phyloP scores from a whole-genome alignment of 2,113 vertebrate genomes.

The Prietella phreatophila region DNA sequence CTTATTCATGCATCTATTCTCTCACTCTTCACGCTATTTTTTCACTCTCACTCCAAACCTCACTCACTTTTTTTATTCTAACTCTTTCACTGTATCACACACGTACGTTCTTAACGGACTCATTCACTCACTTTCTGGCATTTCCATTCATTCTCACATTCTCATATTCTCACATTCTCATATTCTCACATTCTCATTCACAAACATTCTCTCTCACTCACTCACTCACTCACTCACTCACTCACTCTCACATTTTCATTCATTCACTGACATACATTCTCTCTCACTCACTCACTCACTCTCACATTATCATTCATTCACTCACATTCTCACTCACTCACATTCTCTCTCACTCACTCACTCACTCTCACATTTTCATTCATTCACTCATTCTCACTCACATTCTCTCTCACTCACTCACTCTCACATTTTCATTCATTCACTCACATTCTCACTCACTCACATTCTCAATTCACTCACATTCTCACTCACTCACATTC shows the following conservation, averaged over 20 bases:
- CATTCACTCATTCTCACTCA: too few relatives aligned
- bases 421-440: background rate
- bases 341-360: background rate
- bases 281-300: background rate
- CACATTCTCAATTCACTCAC: background rate
- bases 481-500: background rate
- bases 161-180: background rate
- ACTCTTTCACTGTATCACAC: background rate
- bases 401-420: background rate
- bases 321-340: background rate
- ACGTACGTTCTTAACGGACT: background rate
- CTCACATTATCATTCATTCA: background rate
- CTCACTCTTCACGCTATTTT: background rate
- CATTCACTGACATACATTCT: background rate
- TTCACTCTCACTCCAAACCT: background rate
- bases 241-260: background rate
- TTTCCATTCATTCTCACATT: too few relatives aligned
- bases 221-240: background rate
- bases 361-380: background rate
- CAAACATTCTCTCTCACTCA: background rate
- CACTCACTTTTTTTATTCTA: background rate
- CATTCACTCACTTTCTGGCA: background rate
- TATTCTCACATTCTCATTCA: background rate
- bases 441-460: background rate
- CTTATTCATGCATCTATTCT: background rate